Evolutionary conservation across 2,113 vertebrate species (phyloP).

Genomic region (Turnix velox): DNA sequence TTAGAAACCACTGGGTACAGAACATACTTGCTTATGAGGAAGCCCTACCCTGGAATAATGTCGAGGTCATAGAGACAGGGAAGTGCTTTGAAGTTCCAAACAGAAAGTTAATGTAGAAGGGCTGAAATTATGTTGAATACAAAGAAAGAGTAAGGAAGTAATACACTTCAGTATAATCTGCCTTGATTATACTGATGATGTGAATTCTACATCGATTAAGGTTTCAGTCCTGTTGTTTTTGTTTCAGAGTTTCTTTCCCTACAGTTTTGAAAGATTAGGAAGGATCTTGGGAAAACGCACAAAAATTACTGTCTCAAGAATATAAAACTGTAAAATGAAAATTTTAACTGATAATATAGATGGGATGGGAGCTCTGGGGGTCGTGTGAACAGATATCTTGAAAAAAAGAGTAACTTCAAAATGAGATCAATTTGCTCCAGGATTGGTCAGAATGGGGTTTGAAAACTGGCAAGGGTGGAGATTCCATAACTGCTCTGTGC

Average conservation of each 20-base stretch:
- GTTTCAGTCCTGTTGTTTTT: not conserved
- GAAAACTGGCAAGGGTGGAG: not conserved
- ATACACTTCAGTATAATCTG: not conserved
- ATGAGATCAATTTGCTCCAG: not conserved
- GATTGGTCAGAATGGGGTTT: not conserved
- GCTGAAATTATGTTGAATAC: not conserved
- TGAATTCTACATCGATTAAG: not conserved
- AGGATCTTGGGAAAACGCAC: not conserved
- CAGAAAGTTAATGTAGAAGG: not conserved
- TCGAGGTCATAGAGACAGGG: not conserved
- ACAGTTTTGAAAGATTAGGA: not conserved
- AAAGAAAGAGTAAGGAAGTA: not conserved
- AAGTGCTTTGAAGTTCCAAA: not conserved
- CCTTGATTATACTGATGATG: not conserved
- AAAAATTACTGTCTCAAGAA: not conserved
- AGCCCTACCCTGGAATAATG: not conserved
- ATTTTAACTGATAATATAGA: not conserved
- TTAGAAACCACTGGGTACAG: not conserved
- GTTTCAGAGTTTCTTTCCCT: not conserved
- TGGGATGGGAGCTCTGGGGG: not conserved
- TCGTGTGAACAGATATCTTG: not conserved
- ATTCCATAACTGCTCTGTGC: not conserved
- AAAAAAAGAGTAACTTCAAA: not conserved
- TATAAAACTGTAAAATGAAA: not conserved
- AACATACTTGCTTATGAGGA: not conserved